Evolutionary conservation across 2,797 vertebrate genomes (phyloP), one percentile per base, ranked within the genome.

Genomic region (Choloepus didactylus): DNA sequence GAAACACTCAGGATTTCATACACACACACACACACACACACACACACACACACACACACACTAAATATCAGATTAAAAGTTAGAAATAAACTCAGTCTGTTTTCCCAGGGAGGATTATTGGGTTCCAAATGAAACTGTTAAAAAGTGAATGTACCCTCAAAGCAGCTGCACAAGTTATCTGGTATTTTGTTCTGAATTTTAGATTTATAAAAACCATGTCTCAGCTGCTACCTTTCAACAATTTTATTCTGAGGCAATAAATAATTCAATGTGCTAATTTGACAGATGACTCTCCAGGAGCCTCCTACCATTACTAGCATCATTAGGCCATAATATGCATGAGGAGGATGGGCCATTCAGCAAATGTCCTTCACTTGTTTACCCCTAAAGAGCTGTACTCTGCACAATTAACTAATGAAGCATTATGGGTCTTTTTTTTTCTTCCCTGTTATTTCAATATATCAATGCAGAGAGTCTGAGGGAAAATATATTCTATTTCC

Each of bases 221-320:
- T 98, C 98, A 99, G 98, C 98, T 98, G 98, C 97, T 98, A 97
- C 96, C 96, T 98, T 98, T 98, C 97, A 97, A 98, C 97, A 97
- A 98, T 98, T 98, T 98, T 98, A 98, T 97, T 98, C 97, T 91
- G 95, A 98, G 95, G 98, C 98, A 98, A 98, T 99, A 99, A 99
- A 99, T 99, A 98, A 99, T 99, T 99, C 98, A 99, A 98, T 97
- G 98, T 98, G 98, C 98, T 99, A 99, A 98, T 99, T 98, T 99
- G 98, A 98, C 98, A 99, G 98, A 98, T 98, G 98, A 99, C 98
- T 98, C 98, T 98, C 98, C 98, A 95, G 98, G 98, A 98, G 98
- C 98, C 98, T 98, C 97, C 98, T 98, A 97, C 98, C 98, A 99
- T 98, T 98, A 98, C 98, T 96, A 97, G 98, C 98, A 98, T 98